phyloP scores from a whole-genome alignment of 2,113 vertebrate species.

The Corvus hawaiiensis region DNA sequence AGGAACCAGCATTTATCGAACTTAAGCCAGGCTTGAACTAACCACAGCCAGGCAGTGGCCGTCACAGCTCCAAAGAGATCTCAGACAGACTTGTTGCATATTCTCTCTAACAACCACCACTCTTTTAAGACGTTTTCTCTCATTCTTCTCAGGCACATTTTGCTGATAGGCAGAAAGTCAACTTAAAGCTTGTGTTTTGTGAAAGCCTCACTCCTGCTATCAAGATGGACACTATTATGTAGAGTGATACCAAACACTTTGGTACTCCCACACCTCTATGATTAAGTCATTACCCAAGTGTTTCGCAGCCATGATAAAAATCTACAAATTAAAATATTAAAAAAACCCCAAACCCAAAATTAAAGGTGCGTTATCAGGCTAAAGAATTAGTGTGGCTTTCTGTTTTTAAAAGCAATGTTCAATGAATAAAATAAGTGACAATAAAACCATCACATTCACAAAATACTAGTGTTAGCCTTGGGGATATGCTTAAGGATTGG shows the following conservation, averaged over 20 bases:
- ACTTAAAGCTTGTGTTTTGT: not conserved
- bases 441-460: conserved; percentile 9
- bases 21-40: not conserved
- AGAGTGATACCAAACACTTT: not conserved
- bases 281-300: not conserved
- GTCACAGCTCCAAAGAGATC: not conserved
- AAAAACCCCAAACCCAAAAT: not conserved
- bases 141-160: not conserved
- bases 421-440: conserved; percentile 11
- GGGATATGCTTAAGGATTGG: conserved; percentile 6
- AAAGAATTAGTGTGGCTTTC: not conserved
- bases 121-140: not conserved
- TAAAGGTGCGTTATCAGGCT: not conserved
- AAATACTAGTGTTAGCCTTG: conserved; percentile 6
- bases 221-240: not conserved
- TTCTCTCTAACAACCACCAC: not conserved
- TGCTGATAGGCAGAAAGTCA: not conserved
- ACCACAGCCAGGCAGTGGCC: not conserved
- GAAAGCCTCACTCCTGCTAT: not conserved
- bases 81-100: not conserved
- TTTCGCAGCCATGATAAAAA: not conserved
- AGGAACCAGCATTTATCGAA: not conserved
- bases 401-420: not conserved
- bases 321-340: not conserved
- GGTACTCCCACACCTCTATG: not conserved